Conservation (phyloP, 2,113 vertebrate genomes). For the Bettongia penicillata region DNA sequence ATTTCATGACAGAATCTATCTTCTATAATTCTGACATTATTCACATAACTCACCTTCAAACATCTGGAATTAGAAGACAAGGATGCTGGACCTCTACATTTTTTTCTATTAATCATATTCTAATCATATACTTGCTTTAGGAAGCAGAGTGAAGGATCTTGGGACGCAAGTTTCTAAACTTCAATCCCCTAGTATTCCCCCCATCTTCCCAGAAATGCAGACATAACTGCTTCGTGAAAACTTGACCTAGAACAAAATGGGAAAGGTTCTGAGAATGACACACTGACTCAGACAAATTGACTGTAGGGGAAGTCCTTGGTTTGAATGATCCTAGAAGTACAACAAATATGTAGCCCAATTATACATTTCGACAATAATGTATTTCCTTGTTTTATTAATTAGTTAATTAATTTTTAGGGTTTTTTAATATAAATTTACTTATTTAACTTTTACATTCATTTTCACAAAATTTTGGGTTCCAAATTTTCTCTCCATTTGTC, state of each 20-base stretch:
- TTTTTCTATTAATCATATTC: background rate
- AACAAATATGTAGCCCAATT: background rate
- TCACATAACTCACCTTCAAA: background rate
- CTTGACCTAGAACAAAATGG: background rate
- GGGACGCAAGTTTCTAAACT: background rate
- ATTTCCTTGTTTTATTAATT: too few species aligned
- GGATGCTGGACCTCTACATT: background rate
- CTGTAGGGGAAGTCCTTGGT: background rate
- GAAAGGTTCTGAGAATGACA: background rate
- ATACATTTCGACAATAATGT: background rate
- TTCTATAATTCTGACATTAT: background rate
- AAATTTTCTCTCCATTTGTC: too few species aligned
- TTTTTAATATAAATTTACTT: too few species aligned
- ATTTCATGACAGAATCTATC: background rate
- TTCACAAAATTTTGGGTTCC: too few species aligned
- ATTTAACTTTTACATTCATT: too few species aligned
- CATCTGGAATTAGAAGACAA: background rate
- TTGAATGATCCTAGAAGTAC: background rate
- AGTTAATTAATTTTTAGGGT: too few species aligned
- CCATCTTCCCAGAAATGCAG: background rate
- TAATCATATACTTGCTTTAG: background rate
- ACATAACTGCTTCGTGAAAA: background rate
- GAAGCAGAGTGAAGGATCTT: background rate
- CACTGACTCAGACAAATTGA: background rate
- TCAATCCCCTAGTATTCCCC: background rate